Percentiles rank a stretch among this genome's conserved stretches.
Evolutionary conservation across 2,113 vertebrate species (phyloP).

Genomic region (Saiga tatarica): DNA sequence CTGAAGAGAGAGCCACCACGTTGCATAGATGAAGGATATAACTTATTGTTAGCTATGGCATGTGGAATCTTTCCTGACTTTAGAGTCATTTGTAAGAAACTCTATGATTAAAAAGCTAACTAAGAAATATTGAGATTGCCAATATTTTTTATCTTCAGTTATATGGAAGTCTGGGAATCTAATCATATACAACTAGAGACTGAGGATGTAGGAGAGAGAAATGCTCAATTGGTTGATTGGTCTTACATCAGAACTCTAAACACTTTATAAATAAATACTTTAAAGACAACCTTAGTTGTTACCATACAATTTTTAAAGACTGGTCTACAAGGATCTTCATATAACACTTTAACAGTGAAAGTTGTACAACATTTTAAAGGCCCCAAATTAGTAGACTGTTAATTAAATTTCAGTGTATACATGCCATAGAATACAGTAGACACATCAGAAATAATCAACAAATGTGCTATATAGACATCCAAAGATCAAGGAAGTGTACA

Average conservation of each 20-base stretch:
- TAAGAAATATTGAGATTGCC: not conserved
- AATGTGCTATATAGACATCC: not conserved
- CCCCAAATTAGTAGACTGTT: not conserved
- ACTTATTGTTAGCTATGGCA: not conserved
- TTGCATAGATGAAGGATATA: not conserved
- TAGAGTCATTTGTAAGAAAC: not conserved
- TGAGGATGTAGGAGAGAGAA: not conserved
- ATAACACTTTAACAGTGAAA: not conserved
- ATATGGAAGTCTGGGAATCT: not conserved
- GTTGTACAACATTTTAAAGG: not conserved
- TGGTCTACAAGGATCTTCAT: not conserved
- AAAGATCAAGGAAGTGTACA: not conserved
- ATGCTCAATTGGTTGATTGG: not conserved
- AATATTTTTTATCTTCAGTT: not conserved
- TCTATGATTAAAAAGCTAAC: not conserved
- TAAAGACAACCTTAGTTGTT: not conserved
- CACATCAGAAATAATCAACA: not conserved
- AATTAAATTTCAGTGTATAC: not conserved
- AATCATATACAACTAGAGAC: not conserved
- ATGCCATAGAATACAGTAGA: not conserved
- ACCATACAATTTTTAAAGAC: not conserved
- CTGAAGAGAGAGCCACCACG: fast-evolving
- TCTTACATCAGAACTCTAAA: not conserved
- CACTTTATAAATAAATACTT: not conserved
- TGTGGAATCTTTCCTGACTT: not conserved